These are phyloP conservation scores for Chelonia mydas DNA, from an alignment of 2,797 vertebrate genomes.

Conservation along the genomic window DNA sequence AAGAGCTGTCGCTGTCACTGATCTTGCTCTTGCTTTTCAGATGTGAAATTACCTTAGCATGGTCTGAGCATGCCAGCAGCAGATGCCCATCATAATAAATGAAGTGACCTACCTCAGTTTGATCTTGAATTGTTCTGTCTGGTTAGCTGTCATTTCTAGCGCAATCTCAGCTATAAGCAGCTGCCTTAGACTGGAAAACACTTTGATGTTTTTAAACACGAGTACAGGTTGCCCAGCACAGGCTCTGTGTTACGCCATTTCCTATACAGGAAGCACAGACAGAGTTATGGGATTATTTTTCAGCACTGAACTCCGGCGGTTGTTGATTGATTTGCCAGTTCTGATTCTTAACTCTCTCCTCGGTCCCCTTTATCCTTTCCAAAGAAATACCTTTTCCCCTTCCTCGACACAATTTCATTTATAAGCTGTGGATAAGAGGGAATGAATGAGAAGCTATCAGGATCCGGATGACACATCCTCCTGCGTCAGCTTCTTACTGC, in stretches of 20 bases:
- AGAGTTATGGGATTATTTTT: neutral
- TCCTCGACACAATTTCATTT: conserved; percentile 46
- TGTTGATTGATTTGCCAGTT: conserved; percentile 30
- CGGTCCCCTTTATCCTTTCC: conserved; percentile 38
- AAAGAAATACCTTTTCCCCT: conserved; percentile 26
- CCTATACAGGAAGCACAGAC: conserved; percentile 1
- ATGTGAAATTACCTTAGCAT: accelerated
- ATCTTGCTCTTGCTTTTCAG: neutral
- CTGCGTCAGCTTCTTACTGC: neutral
- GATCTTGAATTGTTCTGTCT: conserved; percentile 1
- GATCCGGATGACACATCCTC: neutral
- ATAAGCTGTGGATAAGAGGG: conserved; percentile 24
- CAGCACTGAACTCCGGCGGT: neutral
- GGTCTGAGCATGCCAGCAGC: neutral
- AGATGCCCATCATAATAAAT: neutral
- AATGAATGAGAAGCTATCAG: conserved; percentile 16
- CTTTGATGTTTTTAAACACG: neutral
- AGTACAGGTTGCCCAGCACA: neutral
- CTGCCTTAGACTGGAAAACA: neutral
- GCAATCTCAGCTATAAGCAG: neutral
- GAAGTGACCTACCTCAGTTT: neutral
- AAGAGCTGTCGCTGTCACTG: neutral
- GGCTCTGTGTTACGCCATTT: neutral
- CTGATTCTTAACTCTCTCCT: conserved; percentile 36
- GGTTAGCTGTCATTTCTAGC: neutral